Evolutionary conservation across 2,888 invertebrate genomes (phyloP), one percentile per base, ranked within the genome.

Genomic region (Halictus quadricinctus): DNA sequence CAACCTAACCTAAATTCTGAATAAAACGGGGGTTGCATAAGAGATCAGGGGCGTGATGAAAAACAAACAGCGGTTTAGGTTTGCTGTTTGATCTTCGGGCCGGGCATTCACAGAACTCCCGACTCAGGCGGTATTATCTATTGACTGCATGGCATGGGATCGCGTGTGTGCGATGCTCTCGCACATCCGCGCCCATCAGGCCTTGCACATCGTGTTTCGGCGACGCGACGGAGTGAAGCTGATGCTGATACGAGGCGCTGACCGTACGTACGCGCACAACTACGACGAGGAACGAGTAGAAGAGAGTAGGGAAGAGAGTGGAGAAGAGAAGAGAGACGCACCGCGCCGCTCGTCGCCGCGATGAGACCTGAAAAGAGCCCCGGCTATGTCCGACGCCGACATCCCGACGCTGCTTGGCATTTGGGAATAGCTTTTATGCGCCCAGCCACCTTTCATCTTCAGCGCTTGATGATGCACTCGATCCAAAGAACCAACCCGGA

Each of bases 31-130:
- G 89, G 92, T 92, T 94, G 94, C 94, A 94, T 94, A 94, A 93
- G 93, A 94, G 93, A 94, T 94, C 93, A 93, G 94, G 94, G 90
- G 91, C 93, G 94, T 94, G 94, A 94, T 94, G 94, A 94, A 94
- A 94, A 94, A 94, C 94, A 94, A 94, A 94, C 94, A 94, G 92
- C 92, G 93, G 93, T 93, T 94, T 94, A 94, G 94, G 92, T 94
- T 66, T 94, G 94, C 94, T 93, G 94, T 94, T 94, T 94, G 94
- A 94, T 94, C 94, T 94, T 94, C 92, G 94, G 82, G 92, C 86
- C 91, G 90, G 92, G 92, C 93, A 94, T 94, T 94, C 94, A 94
- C 92, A 92, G 41, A 92, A 93, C 92, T 93, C 90, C 81, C 91
- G 91, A 92, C 92, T 93, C 89, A 81, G 89, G 89, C 90, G 91